Percentiles rank a stretch among this genome's conserved stretches.
Evolutionary conservation across 2,113 vertebrate genomes (phyloP).

Genomic region (Notechis scutatus): DNA sequence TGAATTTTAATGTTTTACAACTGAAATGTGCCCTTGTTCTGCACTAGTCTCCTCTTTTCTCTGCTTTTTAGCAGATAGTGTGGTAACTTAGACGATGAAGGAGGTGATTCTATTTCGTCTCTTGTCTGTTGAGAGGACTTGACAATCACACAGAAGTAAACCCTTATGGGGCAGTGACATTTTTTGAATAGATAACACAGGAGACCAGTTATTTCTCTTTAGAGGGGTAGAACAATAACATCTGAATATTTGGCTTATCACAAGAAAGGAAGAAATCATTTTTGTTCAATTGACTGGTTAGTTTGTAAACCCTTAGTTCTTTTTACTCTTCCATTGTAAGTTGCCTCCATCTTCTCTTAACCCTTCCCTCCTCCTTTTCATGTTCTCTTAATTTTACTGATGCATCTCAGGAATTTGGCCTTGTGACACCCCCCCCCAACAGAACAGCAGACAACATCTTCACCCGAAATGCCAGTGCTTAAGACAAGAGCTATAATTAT

Average conservation of each 20-base stretch:
- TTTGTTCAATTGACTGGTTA: not conserved
- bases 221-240: not conserved
- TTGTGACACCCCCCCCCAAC: not conserved
- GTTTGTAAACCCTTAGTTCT: not conserved
- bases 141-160: not conserved
- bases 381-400: not conserved
- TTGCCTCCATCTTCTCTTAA: not conserved
- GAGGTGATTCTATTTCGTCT: not conserved
- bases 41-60: not conserved
- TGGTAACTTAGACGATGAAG: not conserved
- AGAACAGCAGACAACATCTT: not conserved
- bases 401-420: not conserved
- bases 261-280: not conserved
- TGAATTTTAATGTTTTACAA: not conserved
- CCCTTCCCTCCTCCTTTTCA: not conserved
- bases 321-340: not conserved
- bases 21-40: not conserved
- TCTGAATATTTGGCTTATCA: not conserved
- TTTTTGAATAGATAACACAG: not conserved
- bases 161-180: not conserved
- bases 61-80: not conserved
- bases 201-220: not conserved
- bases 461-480: not conserved
- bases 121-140: not conserved
- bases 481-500: not conserved